These are phyloP conservation scores for Drosophila tsacasi DNA, from an alignment of 1,140 invertebrate species.

Conservation along the genomic window DNA sequence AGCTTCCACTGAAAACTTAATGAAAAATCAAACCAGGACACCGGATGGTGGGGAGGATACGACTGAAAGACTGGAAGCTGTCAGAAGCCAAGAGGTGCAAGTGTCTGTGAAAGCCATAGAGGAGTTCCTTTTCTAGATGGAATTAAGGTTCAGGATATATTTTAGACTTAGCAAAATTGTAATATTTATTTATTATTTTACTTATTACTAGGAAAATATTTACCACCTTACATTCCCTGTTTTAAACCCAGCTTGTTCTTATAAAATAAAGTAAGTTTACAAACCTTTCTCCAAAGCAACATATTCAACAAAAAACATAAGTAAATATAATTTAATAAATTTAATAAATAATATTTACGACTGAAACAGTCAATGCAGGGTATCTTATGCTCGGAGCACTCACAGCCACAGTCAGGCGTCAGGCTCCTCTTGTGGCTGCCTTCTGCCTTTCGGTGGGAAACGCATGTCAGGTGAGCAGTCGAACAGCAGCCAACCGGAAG, in stretches of 20 bases:
- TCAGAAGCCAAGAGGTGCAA: conserved; percentile 71
- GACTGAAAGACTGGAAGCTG: conserved; percentile 26
- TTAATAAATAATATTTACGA: neutral
- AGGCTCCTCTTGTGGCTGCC: neutral
- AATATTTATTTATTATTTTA: neutral
- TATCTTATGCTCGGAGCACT: no score
- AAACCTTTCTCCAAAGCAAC: no score
- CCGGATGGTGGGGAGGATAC: neutral
- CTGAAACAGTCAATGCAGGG: neutral
- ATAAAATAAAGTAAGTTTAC: neutral
- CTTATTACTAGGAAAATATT: neutral
- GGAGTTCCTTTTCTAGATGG: neutral
- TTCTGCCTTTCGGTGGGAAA: conserved; percentile 39
- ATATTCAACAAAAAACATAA: neutral
- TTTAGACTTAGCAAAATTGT: no score
- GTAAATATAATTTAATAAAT: no score
- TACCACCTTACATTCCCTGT: neutral
- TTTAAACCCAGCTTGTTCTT: neutral
- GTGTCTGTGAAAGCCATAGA: conserved; percentile 26
- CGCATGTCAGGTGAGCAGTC: conserved; percentile 65
- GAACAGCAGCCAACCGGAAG: conserved; percentile 63
- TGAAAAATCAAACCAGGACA: conserved; percentile 67
- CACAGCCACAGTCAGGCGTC: no score
- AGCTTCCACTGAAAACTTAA: conserved; percentile 61
- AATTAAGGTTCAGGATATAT: neutral